These are phyloP conservation scores for Agapostemon virescens DNA, from an alignment of 2,888 invertebrate species.

Conservation along the genomic window DNA sequence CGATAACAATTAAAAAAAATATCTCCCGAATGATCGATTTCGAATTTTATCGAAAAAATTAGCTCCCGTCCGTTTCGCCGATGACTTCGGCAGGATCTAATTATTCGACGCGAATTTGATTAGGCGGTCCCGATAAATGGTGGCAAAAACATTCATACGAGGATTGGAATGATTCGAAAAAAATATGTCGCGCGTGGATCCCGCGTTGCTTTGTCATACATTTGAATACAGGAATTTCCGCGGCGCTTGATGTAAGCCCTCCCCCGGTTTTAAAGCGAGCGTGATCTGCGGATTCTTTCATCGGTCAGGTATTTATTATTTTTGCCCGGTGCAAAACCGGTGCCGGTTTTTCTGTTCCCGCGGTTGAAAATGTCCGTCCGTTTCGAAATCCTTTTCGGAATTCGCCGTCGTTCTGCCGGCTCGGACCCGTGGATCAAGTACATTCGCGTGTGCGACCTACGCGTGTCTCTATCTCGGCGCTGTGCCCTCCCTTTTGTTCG, in stretches of 20 bases:
- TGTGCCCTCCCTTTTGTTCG: conserved; percentile 5
- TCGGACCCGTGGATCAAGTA: neutral
- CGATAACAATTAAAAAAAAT: neutral
- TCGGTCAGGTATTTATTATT: conserved; percentile 46
- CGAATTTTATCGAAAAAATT: neutral
- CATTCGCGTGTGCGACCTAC: neutral
- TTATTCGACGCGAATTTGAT: neutral
- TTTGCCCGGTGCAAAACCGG: conserved; percentile 22
- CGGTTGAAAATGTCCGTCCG: conserved; percentile 8
- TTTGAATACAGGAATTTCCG: conserved; percentile 39
- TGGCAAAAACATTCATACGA: neutral
- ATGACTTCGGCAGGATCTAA: neutral
- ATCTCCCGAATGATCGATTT: neutral
- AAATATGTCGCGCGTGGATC: conserved; percentile 6
- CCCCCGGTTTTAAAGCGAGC: conserved; percentile 28
- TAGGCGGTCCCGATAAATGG: neutral
- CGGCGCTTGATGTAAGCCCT: conserved; percentile 36
- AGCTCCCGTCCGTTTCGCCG: neutral
- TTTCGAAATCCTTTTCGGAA: conserved; percentile 22
- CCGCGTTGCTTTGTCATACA: conserved; percentile 30
- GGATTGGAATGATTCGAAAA: conserved; percentile 17
- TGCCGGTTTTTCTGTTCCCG: conserved; percentile 1
- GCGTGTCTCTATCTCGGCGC: conserved; percentile 4
- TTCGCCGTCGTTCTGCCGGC: neutral
- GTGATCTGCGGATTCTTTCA: conserved; percentile 35